Base-by-base conservation (phyloP, 1,140 invertebrate genomes). In the Coelopa frigida region DNA sequence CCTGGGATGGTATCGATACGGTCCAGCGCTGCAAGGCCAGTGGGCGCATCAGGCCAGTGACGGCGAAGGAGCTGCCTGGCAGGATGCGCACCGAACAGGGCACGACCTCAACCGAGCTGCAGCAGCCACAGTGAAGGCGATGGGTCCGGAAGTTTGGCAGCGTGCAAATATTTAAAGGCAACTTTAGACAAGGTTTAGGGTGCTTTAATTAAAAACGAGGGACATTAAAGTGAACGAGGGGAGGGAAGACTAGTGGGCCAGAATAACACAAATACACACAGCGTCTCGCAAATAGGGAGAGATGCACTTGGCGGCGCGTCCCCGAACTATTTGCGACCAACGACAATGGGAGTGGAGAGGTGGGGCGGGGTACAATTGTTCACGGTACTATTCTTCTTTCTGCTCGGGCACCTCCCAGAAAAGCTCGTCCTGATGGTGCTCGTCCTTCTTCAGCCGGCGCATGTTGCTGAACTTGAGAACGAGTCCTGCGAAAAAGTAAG, bases 391-490 rank as follows among this genome's bases (percentile, higher is more conserved):
- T 56, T 68, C 61, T 49, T 68, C 61, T 46, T 68, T 68, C 44
- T 49, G 32, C 0, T 66, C 58, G 1, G 76, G 75, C 46, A 77
- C 61, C 45, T 77, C 75, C 75, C 75, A 78, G 50, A 72, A 75
- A 36, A 72, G 51, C 52, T 76, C 73, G 50, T 78, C 76, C 53
- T 75, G 64, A 52, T 76, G 76, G 44, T 74, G 73, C 22, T 77
- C 71, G 17, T 70, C 58, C 48, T 73, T 71, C 40, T 72, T 64
- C n/a, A 78, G 56, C 27, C 71, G 66, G 12, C 68, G 62, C 48
- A 78, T 70, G 26, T 64, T 55, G 4, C 67, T 57, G 26, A 66
- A 59, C 48, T 70, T 73, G 15, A 74, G 56, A 3, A 75, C 53
- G 20, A 72, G 54, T 52, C 76, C 75, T 78, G 59, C 7, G 62